Evolutionary conservation across 2,113 vertebrate species (phyloP).

Genomic region (Poeciliopsis occidentalis): DNA sequence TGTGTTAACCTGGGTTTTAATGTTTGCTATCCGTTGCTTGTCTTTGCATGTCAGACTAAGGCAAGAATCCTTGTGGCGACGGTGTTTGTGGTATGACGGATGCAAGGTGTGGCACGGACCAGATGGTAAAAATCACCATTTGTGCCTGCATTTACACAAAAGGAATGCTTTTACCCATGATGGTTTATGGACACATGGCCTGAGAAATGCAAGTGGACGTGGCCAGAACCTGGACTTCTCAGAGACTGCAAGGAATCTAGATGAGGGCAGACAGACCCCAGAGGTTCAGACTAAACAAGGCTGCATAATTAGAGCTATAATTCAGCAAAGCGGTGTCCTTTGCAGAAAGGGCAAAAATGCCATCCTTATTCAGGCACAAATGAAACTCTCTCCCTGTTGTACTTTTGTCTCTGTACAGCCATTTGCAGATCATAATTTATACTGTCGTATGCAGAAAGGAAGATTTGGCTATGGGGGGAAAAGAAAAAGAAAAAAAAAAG

Average conservation of each 20-base stretch:
- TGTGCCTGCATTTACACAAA: conserved; percentile 54
- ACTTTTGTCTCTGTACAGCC: conserved; percentile 24
- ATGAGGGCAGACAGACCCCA: conserved; percentile 65
- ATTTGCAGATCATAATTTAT: conserved; percentile 19
- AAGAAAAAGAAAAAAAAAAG: background rate
- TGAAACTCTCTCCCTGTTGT: conserved; percentile 34
- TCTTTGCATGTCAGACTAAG: conserved; percentile 38
- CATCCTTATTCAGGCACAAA: conserved; percentile 39
- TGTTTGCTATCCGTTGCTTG: conserved; percentile 44
- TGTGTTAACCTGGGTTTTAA: conserved; percentile 24
- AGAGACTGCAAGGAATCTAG: conserved; percentile 46
- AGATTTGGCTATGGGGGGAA: background rate
- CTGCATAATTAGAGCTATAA: conserved; percentile 68
- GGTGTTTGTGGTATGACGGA: conserved; percentile 59
- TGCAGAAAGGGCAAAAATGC: conserved; percentile 44
- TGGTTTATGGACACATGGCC: conserved; percentile 49
- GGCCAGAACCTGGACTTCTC: conserved; percentile 40
- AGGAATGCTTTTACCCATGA: conserved; percentile 46
- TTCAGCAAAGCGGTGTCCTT: conserved; percentile 59
- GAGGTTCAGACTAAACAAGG: conserved; percentile 72
- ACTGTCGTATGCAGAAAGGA: conserved; percentile 4
- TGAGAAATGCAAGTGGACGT: conserved; percentile 45
- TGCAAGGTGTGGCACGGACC: conserved; percentile 54
- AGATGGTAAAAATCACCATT: conserved; percentile 60
- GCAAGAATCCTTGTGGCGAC: conserved; percentile 54